Conservation (phyloP, 1,140 invertebrate genomes). For the Neomicropteryx cornuta region DNA sequence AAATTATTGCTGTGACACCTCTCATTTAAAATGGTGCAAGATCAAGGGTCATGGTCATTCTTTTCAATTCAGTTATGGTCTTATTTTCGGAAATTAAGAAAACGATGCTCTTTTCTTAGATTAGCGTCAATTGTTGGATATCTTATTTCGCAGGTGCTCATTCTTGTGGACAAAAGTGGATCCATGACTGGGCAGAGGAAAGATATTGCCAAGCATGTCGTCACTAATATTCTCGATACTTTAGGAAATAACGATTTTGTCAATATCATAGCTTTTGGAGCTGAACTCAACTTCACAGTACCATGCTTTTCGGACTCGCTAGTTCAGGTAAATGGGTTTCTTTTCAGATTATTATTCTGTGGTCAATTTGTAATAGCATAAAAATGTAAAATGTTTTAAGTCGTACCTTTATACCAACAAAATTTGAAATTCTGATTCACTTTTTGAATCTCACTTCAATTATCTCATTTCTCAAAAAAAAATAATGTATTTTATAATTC, state of each 20-base stretch:
- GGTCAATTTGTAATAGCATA: too few species aligned
- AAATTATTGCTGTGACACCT: too few species aligned
- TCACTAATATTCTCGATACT: conserved; percentile 92
- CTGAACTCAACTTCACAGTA: conserved; percentile 64
- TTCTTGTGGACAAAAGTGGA: conserved; percentile 89
- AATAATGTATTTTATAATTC: too few species aligned
- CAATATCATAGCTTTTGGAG: conserved; percentile 84
- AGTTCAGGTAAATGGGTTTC: conserved; percentile 53
- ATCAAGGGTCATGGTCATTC: too few species aligned
- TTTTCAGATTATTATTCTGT: too few species aligned
- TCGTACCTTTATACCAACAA: not conserved
- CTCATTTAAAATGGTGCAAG: too few species aligned
- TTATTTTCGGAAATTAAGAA: too few species aligned
- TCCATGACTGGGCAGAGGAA: conserved; percentile 93
- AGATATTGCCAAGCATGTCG: conserved; percentile 89
- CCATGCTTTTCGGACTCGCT: conserved; percentile 80
- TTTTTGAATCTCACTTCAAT: conserved; percentile 5
- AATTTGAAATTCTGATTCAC: conserved; percentile 8
- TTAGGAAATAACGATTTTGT: conserved; percentile 98
- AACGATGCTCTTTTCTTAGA: too few species aligned
- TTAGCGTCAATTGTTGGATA: too few species aligned
- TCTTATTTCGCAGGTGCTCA: too few species aligned
- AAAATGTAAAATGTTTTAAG: conserved; percentile 2
- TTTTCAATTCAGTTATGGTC: too few species aligned
- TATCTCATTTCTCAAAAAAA: conserved; percentile 22